Percentiles rank a stretch among this genome's conserved stretches.
These are phyloP conservation scores for Tetrao urogallus DNA, from an alignment of 2,113 vertebrate genomes.

Conservation along the genomic window DNA sequence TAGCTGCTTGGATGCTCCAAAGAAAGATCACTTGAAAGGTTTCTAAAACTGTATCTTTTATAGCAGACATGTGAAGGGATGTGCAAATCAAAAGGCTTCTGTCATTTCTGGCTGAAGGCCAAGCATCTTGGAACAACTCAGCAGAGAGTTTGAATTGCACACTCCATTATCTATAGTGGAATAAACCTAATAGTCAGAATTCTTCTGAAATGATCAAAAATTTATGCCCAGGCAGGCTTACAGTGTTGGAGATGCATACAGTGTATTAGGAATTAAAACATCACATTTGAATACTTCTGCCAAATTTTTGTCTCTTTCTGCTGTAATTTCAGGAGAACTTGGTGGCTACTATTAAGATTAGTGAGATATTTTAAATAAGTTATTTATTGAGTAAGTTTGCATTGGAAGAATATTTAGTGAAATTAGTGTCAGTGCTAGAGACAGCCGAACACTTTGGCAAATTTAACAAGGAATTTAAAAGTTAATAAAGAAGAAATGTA, in stretches of 20 bases:
- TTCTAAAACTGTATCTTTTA: background rate
- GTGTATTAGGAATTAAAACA: background rate
- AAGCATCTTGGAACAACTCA: background rate
- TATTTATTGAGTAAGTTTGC: background rate
- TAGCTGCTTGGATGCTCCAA: background rate
- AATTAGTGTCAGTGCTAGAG: background rate
- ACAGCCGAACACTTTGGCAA: conserved; percentile 9
- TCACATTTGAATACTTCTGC: background rate
- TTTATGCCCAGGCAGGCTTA: background rate
- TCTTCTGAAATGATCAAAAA: background rate
- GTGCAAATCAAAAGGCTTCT: background rate
- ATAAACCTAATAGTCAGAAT: background rate
- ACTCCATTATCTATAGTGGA: background rate
- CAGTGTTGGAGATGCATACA: background rate
- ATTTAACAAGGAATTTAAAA: background rate
- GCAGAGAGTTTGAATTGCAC: background rate
- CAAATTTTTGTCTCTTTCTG: background rate
- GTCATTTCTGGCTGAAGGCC: background rate
- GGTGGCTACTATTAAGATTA: background rate
- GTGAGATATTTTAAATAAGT: conserved; percentile 8
- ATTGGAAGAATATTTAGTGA: conserved; percentile 8
- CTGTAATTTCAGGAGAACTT: background rate
- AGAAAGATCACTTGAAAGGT: background rate
- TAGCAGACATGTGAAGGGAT: background rate
- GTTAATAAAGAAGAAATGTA: background rate